Evolutionary conservation across 1,140 invertebrate species (phyloP).

Genomic region (Reticulitermes speratus): DNA sequence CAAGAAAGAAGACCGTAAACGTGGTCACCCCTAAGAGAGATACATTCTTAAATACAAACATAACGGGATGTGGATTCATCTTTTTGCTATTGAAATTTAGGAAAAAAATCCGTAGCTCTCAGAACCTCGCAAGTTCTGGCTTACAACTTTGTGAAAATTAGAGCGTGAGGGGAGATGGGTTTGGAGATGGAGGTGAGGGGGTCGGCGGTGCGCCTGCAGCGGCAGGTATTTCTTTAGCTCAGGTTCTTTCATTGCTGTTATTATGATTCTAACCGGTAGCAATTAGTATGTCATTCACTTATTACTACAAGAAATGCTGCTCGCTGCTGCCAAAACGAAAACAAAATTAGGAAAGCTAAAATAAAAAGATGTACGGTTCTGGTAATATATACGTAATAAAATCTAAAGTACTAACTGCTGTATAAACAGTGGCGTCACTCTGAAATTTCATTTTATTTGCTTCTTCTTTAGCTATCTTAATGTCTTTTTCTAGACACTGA

Average conservation of each 20-base stretch:
- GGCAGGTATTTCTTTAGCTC: neutral
- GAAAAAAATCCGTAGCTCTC: neutral
- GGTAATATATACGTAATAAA: neutral
- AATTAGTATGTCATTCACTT: constrained; percentile 15
- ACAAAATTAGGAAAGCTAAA: constrained; percentile 14
- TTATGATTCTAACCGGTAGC: neutral
- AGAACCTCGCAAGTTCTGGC: neutral
- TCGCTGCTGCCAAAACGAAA: neutral
- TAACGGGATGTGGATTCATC: neutral
- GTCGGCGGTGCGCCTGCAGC: neutral
- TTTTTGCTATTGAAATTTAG: neutral
- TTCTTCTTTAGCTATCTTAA: no score
- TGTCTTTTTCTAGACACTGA: no score
- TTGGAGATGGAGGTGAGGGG: neutral
- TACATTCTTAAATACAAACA: neutral
- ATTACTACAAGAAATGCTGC: neutral
- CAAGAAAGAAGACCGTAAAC: no score
- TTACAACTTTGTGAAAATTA: neutral
- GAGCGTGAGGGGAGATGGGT: no score
- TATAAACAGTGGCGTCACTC: neutral
- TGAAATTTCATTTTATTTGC: neutral
- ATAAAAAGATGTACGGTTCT: neutral
- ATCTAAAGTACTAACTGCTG: neutral
- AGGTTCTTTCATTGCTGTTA: constrained; percentile 3
- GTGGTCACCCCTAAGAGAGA: neutral